Evolutionary conservation across 2,888 invertebrate genomes (phyloP).

Genomic region (Eilema sororculum): DNA sequence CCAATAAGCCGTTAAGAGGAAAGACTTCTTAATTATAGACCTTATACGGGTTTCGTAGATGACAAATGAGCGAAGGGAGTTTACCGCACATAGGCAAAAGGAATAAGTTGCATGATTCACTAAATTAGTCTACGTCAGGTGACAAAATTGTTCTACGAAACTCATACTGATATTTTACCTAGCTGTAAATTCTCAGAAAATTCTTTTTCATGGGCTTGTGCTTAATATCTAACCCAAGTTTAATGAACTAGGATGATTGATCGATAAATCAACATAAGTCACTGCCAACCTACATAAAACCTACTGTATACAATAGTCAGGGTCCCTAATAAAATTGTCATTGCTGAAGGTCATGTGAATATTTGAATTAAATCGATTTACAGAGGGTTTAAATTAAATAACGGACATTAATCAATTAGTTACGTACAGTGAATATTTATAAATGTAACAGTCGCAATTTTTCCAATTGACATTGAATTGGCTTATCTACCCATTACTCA

Average conservation of each 20-base stretch:
- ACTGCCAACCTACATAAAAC: too few relatives aligned
- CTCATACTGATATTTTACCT: background rate
- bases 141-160: background rate
- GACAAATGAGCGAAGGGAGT: background rate
- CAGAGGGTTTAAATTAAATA: constrained; percentile 10
- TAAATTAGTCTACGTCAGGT: background rate
- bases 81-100: background rate
- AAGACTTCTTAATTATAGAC: background rate
- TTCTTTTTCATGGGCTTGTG: background rate
- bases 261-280: too few relatives aligned
- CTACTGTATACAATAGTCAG: background rate
- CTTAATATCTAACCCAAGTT: too few relatives aligned
- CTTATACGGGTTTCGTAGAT: background rate
- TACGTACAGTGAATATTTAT: constrained; percentile 38
- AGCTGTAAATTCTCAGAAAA: background rate
- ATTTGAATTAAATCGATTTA: constrained; percentile 3
- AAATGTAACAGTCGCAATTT: constrained; percentile 60
- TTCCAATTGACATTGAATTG: constrained; percentile 83
- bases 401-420: constrained; percentile 38
- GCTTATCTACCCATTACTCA: constrained; percentile 68
- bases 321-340: background rate
- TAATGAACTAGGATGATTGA: too few relatives aligned
- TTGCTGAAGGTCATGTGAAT: constrained; percentile 1
- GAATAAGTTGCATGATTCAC: background rate
- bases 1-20: background rate